A percentile compares a stretch with the other conserved stretches of the same genome.
These are phyloP conservation scores for Drosophila insularis DNA, from an alignment of 1,140 invertebrate species.

Conservation along the genomic window DNA sequence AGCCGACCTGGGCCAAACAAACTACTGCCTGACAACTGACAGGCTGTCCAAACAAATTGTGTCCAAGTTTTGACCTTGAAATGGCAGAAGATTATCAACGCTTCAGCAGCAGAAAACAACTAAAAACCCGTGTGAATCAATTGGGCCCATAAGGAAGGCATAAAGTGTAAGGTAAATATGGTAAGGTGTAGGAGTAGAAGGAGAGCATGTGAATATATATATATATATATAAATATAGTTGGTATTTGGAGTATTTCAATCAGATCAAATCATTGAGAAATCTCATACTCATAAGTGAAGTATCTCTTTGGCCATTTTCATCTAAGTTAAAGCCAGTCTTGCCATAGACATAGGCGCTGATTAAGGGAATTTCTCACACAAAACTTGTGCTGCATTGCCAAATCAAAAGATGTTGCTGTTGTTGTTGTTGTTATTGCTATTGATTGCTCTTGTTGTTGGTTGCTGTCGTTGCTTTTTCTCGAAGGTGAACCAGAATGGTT, in stretches of 20 bases:
- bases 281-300: neutral
- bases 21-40: neutral
- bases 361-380: constrained; percentile 37
- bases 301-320: constrained; percentile 13
- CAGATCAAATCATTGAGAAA: constrained; percentile 6
- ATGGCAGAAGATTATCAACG: constrained; percentile 10
- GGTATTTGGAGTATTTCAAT: constrained; percentile 9
- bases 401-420: constrained; percentile 9
- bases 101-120: neutral
- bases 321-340: neutral
- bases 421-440: neutral
- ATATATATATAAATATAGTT: neutral
- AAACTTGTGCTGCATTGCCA: constrained; percentile 17
- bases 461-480: constrained; percentile 10
- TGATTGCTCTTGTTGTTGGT: constrained; percentile 4
- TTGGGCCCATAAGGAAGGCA: neutral
- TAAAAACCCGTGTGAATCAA: neutral
- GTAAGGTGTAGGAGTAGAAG: neutral
- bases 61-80: constrained; percentile 7
- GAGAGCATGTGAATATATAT: neutral
- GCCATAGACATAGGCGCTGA: constrained; percentile 22
- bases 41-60: constrained; percentile 10
- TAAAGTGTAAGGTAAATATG: neutral
- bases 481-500: constrained; percentile 33
- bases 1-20: neutral